phyloP scores from a whole-genome alignment of 2,888 invertebrate genomes.

The Microplitis manilae region DNA sequence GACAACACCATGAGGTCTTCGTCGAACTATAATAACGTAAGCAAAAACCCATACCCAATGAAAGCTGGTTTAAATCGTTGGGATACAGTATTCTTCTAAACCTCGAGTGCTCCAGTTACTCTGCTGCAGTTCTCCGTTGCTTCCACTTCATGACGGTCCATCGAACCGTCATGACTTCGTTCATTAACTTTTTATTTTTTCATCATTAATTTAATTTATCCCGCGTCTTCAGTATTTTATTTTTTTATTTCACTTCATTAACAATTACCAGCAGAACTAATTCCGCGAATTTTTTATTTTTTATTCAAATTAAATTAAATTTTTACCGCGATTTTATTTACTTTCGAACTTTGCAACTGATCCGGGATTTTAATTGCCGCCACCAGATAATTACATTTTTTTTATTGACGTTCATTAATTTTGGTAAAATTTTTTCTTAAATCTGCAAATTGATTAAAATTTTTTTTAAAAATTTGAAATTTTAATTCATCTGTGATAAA shows the following conservation, averaged over 20 bases:
- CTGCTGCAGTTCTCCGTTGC: slow-evolving; percentile 44
- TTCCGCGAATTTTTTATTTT: no score
- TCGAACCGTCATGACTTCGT: not conserved
- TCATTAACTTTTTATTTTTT: not conserved
- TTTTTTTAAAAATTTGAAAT: not conserved
- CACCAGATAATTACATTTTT: no score
- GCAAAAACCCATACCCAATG: slow-evolving; percentile 19
- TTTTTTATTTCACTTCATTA: not conserved
- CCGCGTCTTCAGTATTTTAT: not conserved
- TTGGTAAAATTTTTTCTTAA: no score
- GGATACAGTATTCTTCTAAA: slow-evolving; percentile 17
- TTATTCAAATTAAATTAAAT: no score
- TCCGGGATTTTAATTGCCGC: no score
- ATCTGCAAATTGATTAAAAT: no score
- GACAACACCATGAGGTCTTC: slow-evolving; percentile 37
- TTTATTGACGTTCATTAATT: no score
- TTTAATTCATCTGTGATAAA: not conserved
- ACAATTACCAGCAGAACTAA: not conserved
- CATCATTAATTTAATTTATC: not conserved
- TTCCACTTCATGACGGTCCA: slow-evolving; percentile 31
- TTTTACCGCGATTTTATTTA: no score
- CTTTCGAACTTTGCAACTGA: no score
- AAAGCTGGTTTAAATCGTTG: not conserved
- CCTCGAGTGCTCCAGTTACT: slow-evolving; percentile 37
- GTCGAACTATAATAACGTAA: slow-evolving; percentile 22